phyloP scores from a whole-genome alignment of 2,888 invertebrate species.

The Drosophila tanythrix region DNA sequence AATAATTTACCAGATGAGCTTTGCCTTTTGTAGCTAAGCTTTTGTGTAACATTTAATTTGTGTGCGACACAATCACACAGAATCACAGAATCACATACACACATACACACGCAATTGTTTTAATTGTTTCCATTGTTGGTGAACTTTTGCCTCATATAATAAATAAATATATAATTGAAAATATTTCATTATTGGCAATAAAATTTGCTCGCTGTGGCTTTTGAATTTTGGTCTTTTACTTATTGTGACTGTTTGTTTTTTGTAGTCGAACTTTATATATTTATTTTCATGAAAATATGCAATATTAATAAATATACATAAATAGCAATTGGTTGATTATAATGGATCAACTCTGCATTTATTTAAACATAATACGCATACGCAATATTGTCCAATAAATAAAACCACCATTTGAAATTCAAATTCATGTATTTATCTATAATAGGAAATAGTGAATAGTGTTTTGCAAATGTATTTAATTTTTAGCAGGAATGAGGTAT shows the following conservation, averaged over 20 bases:
- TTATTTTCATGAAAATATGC: constrained; percentile 37
- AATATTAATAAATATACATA: constrained; percentile 27
- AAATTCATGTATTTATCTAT: background rate
- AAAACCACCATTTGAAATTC: constrained; percentile 8
- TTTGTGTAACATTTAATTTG: constrained; percentile 56
- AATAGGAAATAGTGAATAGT: constrained; percentile 4
- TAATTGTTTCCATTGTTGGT: constrained; percentile 52
- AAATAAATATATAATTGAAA: constrained; percentile 42
- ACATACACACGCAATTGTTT: constrained; percentile 19
- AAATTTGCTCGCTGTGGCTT: constrained; percentile 39
- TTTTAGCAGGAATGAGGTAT: background rate
- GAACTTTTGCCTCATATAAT: constrained; percentile 51
- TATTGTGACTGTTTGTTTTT: constrained; percentile 33
- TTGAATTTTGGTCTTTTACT: constrained; percentile 36
- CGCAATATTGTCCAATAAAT: constrained; percentile 26
- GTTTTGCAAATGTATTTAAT: background rate
- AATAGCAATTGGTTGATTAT: constrained; percentile 30
- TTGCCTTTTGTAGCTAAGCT: constrained; percentile 50
- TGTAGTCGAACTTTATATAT: constrained; percentile 36
- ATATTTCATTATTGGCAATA: constrained; percentile 65
- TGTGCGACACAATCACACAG: constrained; percentile 19
- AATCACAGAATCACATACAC: constrained; percentile 8
- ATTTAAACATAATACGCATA: constrained; percentile 29
- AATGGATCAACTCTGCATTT: constrained; percentile 20
- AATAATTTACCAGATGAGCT: constrained; percentile 64